Evolutionary conservation across 64 coral and sea anemone genomes (phyloP).

Genomic region (Porites australiensis): DNA sequence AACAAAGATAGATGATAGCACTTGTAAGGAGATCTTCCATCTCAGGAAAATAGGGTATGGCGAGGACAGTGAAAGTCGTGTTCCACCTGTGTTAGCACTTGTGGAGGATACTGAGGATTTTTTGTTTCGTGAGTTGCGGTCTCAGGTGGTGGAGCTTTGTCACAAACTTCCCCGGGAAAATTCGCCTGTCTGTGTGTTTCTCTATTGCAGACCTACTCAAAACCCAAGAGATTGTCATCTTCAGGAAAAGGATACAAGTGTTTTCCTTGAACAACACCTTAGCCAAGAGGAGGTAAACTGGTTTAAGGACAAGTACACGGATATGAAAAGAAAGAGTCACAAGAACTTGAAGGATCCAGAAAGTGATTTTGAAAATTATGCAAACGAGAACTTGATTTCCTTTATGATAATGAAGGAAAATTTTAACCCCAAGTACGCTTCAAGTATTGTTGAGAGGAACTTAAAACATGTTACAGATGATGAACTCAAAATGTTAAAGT

Average conservation of each 20-base stretch:
- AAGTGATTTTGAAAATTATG: slow-evolving; percentile 54
- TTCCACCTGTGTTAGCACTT: slow-evolving; percentile 38
- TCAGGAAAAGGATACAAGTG: not conserved
- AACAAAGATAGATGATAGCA: slow-evolving; percentile 27
- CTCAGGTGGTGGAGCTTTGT: slow-evolving; percentile 32
- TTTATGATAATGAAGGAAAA: slow-evolving; percentile 86
- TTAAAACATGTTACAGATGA: slow-evolving; percentile 19
- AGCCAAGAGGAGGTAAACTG: slow-evolving; percentile 32
- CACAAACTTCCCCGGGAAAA: not conserved
- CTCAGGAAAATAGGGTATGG: slow-evolving; percentile 50
- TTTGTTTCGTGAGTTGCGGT: slow-evolving; percentile 56
- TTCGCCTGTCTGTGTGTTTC: slow-evolving; percentile 53
- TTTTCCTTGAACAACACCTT: slow-evolving; percentile 36
- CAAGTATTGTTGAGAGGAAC: slow-evolving; percentile 48
- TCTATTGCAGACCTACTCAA: slow-evolving; percentile 53
- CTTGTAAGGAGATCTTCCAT: slow-evolving; percentile 49
- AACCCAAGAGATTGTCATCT: not conserved
- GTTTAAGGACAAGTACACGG: slow-evolving; percentile 65
- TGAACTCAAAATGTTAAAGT: slow-evolving; percentile 44
- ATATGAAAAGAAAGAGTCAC: slow-evolving; percentile 32
- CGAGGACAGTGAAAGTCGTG: not conserved
- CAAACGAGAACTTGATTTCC: slow-evolving; percentile 61
- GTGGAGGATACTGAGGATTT: slow-evolving; percentile 57
- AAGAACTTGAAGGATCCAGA: slow-evolving; percentile 5
- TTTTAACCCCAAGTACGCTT: slow-evolving; percentile 59